phyloP scores from a whole-genome alignment of 2,113 vertebrate genomes.

The Rhinopithecus roxellana region DNA sequence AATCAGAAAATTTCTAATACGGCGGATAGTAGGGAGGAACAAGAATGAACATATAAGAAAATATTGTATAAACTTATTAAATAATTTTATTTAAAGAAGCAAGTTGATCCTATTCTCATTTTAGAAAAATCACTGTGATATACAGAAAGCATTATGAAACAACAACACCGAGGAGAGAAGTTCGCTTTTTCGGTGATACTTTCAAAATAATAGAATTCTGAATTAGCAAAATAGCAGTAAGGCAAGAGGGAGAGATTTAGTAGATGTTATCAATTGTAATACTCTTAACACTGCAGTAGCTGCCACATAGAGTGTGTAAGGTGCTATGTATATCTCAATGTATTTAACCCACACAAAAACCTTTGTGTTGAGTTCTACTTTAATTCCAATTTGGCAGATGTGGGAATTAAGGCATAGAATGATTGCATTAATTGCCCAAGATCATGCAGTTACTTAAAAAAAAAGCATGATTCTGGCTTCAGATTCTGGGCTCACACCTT shows the following conservation, averaged over 20 bases:
- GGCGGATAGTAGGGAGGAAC: too few relatives aligned
- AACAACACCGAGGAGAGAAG: neutral
- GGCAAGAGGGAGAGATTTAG: neutral
- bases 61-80: neutral
- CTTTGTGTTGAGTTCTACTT: neutral
- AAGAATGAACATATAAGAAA: neutral
- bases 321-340: neutral
- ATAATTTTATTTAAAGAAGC: neutral
- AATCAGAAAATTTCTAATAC: neutral
- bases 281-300: neutral
- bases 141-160: neutral
- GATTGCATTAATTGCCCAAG: neutral
- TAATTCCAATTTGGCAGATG: neutral
- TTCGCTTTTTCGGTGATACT: neutral
- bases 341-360: neutral
- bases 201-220: neutral
- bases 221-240: neutral
- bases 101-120: neutral
- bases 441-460: neutral
- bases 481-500: neutral
- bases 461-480: neutral
- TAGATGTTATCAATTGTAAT: neutral
- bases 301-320: neutral
- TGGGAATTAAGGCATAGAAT: neutral
- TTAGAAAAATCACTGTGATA: neutral